Evolutionary conservation across 2,888 invertebrate species (phyloP).

Genomic region (Aphrophora alni): DNA sequence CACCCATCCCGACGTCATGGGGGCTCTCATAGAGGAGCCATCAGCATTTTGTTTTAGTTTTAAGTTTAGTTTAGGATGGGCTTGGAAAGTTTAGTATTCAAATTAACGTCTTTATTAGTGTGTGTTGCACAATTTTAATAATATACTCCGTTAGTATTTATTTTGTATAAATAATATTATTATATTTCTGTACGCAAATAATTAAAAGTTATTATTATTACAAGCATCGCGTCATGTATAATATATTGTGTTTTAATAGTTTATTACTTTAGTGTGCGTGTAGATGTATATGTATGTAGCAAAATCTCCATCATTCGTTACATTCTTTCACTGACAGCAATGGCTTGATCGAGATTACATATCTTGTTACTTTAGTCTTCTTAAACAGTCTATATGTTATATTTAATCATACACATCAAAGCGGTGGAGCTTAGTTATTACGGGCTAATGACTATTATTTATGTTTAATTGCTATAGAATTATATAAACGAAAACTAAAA

Average conservation of each 20-base stretch:
- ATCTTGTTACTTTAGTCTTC: neutral
- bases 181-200: no score
- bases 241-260: neutral
- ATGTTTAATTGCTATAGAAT: neutral
- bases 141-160: neutral
- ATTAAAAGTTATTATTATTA: no score
- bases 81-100: neutral
- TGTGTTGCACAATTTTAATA: neutral
- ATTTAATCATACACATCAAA: neutral
- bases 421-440: neutral
- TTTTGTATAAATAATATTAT: no score
- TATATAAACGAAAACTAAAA: neutral
- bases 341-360: no score
- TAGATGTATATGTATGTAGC: neutral
- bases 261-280: neutral
- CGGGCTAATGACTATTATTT: neutral
- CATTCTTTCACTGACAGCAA: neutral
- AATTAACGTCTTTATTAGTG: neutral
- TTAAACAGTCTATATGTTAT: neutral
- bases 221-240: neutral
- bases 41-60: neutral
- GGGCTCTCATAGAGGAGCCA: neutral
- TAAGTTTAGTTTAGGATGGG: neutral
- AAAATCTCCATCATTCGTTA: neutral
- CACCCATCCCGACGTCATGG: neutral